These are phyloP conservation scores for Ditylenchus weischeri DNA, from an alignment of 2,888 invertebrate genomes.

Conservation along the genomic window DNA sequence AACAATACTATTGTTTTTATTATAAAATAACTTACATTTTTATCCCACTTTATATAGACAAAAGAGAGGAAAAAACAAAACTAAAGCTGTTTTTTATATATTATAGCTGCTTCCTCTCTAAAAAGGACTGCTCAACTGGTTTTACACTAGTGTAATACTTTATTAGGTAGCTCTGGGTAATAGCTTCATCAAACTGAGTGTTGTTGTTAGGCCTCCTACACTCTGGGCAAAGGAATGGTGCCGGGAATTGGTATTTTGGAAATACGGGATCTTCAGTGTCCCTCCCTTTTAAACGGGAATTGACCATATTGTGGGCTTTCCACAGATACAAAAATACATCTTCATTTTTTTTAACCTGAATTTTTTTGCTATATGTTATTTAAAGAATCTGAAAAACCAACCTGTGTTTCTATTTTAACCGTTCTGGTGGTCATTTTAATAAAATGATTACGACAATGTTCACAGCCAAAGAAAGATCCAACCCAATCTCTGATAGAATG, in stretches of 20 bases:
- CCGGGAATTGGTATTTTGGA: constrained; percentile 67
- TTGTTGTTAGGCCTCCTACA: constrained; percentile 28
- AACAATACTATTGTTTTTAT: too few relatives aligned
- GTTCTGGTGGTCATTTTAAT: constrained; percentile 72
- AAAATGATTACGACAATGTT: constrained; percentile 82
- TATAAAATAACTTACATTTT: too few relatives aligned
- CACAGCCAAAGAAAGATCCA: constrained; percentile 89
- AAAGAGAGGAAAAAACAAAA: neutral
- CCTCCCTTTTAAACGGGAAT: constrained; percentile 79
- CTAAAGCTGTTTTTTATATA: neutral
- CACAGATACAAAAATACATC: constrained; percentile 64
- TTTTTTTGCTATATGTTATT: neutral
- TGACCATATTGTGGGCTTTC: constrained; percentile 87
- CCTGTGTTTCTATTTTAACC: constrained; percentile 29
- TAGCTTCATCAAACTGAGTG: constrained; percentile 28
- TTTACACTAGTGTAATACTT: constrained; percentile 5
- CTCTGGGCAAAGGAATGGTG: constrained; percentile 50
- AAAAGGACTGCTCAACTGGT: neutral
- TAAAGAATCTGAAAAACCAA: neutral
- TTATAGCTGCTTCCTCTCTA: neutral
- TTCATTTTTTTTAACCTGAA: constrained; percentile 48
- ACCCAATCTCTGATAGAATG: constrained; percentile 82
- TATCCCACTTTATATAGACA: too few relatives aligned
- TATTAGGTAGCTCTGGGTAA: neutral
- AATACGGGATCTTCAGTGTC: constrained; percentile 77